phyloP scores from a whole-genome alignment of 2,797 vertebrate genomes.

The Melopsittacus undulatus region DNA sequence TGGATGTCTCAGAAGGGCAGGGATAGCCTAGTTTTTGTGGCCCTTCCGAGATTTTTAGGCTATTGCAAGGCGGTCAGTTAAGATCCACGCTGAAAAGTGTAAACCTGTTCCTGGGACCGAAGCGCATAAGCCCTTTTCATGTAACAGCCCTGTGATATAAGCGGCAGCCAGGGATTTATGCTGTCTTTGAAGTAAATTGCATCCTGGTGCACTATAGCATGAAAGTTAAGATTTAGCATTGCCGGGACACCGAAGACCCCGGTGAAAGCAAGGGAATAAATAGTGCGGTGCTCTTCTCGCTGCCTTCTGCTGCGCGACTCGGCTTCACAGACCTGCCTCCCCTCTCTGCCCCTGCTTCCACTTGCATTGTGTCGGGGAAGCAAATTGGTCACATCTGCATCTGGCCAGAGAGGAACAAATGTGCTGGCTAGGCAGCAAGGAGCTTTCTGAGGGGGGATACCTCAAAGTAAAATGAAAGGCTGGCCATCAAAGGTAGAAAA shows the following conservation, averaged over 20 bases:
- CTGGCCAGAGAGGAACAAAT: slow-evolving; percentile 56
- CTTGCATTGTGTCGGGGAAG: slow-evolving; percentile 55
- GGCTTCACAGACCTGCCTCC: slow-evolving; percentile 68
- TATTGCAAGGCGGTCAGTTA: slow-evolving; percentile 21
- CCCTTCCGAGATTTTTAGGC: slow-evolving; percentile 47
- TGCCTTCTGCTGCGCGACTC: slow-evolving; percentile 43
- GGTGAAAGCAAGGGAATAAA: slow-evolving; percentile 74
- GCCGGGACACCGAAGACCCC: slow-evolving; percentile 70
- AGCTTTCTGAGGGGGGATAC: slow-evolving; percentile 8
- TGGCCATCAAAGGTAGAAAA: slow-evolving; percentile 54
- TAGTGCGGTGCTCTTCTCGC: slow-evolving; percentile 58
- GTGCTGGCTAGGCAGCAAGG: slow-evolving; percentile 53
- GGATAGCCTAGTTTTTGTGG: slow-evolving; percentile 9
- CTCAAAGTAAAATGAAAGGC: slow-evolving; percentile 63
- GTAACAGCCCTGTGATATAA: slow-evolving; percentile 72
- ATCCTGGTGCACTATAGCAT: slow-evolving; percentile 76
- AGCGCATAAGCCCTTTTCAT: slow-evolving; percentile 71
- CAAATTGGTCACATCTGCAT: slow-evolving; percentile 68
- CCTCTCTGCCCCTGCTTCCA: slow-evolving; percentile 45
- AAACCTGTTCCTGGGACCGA: background rate
- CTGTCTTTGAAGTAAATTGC: slow-evolving; percentile 81
- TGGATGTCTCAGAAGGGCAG: slow-evolving; percentile 20
- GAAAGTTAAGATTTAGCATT: slow-evolving; percentile 80
- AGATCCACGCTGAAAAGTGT: slow-evolving; percentile 7
- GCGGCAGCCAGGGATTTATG: slow-evolving; percentile 67